These are phyloP conservation scores for Arnoldichthys spilopterus DNA, from an alignment of 2,797 vertebrate species.

Conservation along the genomic window DNA sequence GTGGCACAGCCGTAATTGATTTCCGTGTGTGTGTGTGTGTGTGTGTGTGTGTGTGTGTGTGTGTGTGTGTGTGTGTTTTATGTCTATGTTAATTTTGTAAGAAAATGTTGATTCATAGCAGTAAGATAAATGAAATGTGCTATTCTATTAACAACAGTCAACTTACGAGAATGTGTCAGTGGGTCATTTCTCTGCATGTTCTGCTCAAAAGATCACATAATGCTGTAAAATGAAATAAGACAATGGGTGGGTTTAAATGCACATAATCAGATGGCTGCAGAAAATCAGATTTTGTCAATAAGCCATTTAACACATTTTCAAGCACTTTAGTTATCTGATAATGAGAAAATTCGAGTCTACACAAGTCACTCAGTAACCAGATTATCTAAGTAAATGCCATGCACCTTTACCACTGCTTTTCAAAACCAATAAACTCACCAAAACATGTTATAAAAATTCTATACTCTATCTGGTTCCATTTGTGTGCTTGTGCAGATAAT, in stretches of 20 bases:
- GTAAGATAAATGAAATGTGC: neutral
- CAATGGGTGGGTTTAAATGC: too few species aligned
- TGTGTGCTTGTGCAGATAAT: too few species aligned
- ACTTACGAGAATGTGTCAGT: neutral
- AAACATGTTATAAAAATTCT: neutral
- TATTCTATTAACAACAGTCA: neutral
- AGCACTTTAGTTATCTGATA: too few species aligned
- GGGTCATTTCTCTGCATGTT: neutral
- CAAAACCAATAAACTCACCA: too few species aligned
- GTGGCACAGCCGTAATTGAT: constrained; percentile 26
- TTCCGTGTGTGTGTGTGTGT: neutral
- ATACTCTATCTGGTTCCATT: too few species aligned
- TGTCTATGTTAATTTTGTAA: neutral
- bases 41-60: neutral
- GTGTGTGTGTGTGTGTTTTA: neutral
- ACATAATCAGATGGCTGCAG: too few species aligned
- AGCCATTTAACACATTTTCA: too few species aligned
- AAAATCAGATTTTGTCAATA: too few species aligned
- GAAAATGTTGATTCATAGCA: neutral
- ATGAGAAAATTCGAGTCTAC: too few species aligned
- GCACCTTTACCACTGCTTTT: too few species aligned
- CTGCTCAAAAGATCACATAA: neutral
- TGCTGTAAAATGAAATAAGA: neutral
- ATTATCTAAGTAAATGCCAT: too few species aligned
- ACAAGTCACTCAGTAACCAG: too few species aligned